These are phyloP conservation scores for Ellobium chinense DNA, from an alignment of 2,888 invertebrate genomes.

Conservation along the genomic window DNA sequence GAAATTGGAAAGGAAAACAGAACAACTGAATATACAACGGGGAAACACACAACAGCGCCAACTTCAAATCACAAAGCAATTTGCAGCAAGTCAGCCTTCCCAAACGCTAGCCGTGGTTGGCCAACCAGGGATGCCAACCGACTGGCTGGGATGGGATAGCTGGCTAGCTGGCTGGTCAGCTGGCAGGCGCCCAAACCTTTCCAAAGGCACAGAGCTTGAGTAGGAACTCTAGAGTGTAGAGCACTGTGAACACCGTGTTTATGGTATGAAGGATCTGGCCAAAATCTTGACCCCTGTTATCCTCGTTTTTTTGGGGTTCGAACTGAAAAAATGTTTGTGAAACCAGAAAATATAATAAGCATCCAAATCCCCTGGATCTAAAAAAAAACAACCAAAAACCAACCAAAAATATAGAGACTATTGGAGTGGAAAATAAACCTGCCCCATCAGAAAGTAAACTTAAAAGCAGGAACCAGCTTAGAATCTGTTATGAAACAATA, in stretches of 20 bases:
- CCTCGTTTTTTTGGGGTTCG: slow-evolving; percentile 34
- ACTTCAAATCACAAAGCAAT: background rate
- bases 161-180: background rate
- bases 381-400: background rate
- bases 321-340: slow-evolving; percentile 51
- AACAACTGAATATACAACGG: too few species aligned
- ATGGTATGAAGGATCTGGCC: slow-evolving; percentile 79
- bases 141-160: background rate
- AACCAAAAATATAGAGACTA: too few species aligned
- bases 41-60: background rate
- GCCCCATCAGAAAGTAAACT: too few species aligned
- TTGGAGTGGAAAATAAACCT: too few species aligned
- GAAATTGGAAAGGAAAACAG: background rate
- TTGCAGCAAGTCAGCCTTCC: slow-evolving; percentile 17
- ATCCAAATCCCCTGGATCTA: background rate
- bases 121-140: slow-evolving; percentile 7
- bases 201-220: slow-evolving; percentile 99
- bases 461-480: too few species aligned
- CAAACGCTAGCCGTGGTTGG: background rate
- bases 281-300: slow-evolving; percentile 31
- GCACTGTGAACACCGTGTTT: slow-evolving; percentile 99
- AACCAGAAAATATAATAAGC: slow-evolving; percentile 28
- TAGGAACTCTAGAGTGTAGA: slow-evolving; percentile 99
- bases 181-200: slow-evolving; percentile 85
- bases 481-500: too few species aligned